A percentile compares a stretch with the other conserved stretches of the same genome.
phyloP scores from a whole-genome alignment of 2,113 vertebrate species.

The Sinosuthora webbiana region DNA sequence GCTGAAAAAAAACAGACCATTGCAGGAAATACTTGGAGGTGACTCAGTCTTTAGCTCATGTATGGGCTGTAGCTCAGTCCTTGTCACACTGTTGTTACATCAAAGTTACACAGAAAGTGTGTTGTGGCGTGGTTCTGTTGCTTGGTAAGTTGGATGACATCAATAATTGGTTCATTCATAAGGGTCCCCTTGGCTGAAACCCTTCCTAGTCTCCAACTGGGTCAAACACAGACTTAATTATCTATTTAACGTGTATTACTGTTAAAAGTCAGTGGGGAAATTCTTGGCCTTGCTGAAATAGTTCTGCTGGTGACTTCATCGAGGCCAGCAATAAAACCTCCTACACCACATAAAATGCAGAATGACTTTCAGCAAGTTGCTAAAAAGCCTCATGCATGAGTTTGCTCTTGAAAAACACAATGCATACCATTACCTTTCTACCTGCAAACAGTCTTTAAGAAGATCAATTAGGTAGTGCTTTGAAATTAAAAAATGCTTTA shows the following conservation, averaged over 20 bases:
- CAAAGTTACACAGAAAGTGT: background rate
- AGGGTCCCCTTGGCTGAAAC: background rate
- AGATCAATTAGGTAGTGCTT: background rate
- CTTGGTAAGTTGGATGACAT: background rate
- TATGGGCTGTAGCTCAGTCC: background rate
- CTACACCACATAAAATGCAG: background rate
- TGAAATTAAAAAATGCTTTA: constrained; percentile 14
- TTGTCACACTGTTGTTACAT: background rate
- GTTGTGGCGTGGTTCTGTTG: background rate
- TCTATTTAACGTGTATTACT: background rate
- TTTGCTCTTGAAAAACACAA: background rate
- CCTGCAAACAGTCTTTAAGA: background rate
- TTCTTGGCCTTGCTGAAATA: background rate
- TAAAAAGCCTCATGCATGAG: background rate
- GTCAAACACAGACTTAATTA: background rate
- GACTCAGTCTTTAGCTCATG: background rate
- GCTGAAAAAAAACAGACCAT: background rate
- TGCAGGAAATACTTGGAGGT: background rate
- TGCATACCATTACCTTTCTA: background rate
- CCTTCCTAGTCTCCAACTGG: background rate
- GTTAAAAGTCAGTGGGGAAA: background rate
- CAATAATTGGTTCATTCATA: background rate
- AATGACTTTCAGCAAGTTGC: background rate
- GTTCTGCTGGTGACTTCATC: background rate
- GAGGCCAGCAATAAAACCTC: background rate